Evolutionary conservation across 1,140 invertebrate genomes (phyloP), one percentile per base, ranked within the genome.

Genomic region (Aphelenchoides besseyi): DNA sequence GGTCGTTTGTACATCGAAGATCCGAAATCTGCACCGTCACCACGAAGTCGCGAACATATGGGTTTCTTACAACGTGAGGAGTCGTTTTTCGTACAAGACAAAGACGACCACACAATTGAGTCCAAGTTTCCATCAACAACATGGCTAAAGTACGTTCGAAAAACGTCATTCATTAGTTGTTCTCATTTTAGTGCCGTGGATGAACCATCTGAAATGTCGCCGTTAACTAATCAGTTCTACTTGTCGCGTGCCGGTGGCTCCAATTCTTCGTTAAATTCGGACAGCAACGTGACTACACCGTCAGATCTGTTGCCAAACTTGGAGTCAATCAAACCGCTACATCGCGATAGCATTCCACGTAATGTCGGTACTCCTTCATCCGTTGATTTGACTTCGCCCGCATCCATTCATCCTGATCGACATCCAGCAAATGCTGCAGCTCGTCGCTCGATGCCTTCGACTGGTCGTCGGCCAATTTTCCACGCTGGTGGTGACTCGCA

Each of bases 91-190:
- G 78, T 74, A 5, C 73, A 35, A 16, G 63, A 66, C 63, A 66
- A 36, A 33, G 16, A 12, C 12, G 30, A 32, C 26, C 18, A 79
- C 35, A 36, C 59, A 32, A 74, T 77, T 57, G 68, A 77, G 12
- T 30, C 53, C 9, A 79, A 80, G 18, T 81, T 81, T 66, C 75
- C 76, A 23, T 78, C 76, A 2, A 69, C 77, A n/a, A 81, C 64
- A 64, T 78, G 78, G 79, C 69, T 78, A 26, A 73, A 26, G 74
- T 79, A 53, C 5, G 5, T 59, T 28, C 5, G n/a, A n/a, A n/a
- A n/a, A n/a, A n/a, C n/a, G n/a, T n/a, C n/a, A 8, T 5, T 8
- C 5, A 59, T 23, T 59, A 33, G 23, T 33, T 8, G 5, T 33
- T 59, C 5, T 59, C 55, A 53, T 30, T 78, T 48, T 64, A 76